phyloP scores from a whole-genome alignment of 2,797 vertebrate species.

The Galagoides demidoff region DNA sequence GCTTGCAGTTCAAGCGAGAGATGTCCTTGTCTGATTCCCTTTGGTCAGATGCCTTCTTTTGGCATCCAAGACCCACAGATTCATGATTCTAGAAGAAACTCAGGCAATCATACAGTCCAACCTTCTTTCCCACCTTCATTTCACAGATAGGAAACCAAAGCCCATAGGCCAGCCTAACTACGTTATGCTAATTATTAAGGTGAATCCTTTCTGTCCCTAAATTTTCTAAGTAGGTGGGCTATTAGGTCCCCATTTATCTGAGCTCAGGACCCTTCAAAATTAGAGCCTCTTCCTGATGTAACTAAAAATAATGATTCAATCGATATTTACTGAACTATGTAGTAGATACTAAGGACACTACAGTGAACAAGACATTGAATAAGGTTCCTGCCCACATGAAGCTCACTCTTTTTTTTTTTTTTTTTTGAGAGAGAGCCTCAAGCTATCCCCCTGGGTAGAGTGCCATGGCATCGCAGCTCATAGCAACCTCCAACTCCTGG shows the following conservation, averaged over 20 bases:
- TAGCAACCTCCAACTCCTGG: too few species aligned
- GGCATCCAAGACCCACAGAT: background rate
- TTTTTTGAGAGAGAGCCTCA: too few species aligned
- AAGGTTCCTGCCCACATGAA: background rate
- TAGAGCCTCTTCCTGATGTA: slow-evolving; percentile 1
- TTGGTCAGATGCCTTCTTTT: background rate
- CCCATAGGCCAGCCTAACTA: background rate
- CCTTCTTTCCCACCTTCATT: background rate
- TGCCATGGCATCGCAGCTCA: too few species aligned
- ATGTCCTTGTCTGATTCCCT: background rate
- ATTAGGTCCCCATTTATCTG: background rate
- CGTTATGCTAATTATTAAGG: background rate
- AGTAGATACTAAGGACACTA: background rate
- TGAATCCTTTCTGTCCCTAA: background rate
- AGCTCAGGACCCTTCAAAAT: background rate
- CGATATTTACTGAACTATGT: background rate
- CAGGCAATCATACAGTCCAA: background rate
- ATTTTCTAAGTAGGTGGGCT: slow-evolving; percentile 35
- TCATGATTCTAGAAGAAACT: background rate
- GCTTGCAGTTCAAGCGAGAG: background rate
- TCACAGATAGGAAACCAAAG: background rate
- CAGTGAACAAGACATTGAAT: background rate
- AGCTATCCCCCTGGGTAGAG: too few species aligned
- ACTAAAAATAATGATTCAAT: background rate
- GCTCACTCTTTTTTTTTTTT: background rate